These are phyloP conservation scores for Heliconius ethilla DNA, from an alignment of 2,888 invertebrate species.

Conservation along the genomic window DNA sequence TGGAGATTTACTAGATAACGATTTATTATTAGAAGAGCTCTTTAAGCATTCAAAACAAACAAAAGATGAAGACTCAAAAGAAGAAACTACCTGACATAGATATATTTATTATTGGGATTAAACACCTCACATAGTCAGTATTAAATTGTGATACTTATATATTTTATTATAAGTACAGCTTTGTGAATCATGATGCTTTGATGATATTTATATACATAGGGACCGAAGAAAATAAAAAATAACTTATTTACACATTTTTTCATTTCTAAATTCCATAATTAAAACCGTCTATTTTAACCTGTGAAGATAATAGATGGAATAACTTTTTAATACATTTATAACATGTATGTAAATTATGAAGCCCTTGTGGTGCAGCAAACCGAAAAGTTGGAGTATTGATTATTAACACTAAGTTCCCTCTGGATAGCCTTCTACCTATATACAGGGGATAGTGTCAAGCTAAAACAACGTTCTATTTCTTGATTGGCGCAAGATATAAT, in stretches of 20 bases:
- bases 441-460: too few species aligned
- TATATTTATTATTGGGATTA: constrained; percentile 69
- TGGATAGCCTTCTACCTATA: too few species aligned
- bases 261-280: background rate
- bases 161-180: constrained; percentile 45
- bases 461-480: too few species aligned
- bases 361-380: too few species aligned
- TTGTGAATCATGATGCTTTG: constrained; percentile 34
- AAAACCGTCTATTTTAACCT: too few species aligned
- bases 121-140: constrained; percentile 65
- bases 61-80: constrained; percentile 58
- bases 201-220: constrained; percentile 32
- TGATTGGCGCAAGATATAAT: too few species aligned
- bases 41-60: constrained; percentile 66
- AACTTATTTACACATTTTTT: constrained; percentile 3
- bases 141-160: constrained; percentile 62
- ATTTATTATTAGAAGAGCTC: constrained; percentile 70
- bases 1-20: constrained; percentile 70
- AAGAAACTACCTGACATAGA: constrained; percentile 69
- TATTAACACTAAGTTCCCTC: too few species aligned
- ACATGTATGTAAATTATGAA: too few species aligned
- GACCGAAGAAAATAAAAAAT: constrained; percentile 5
- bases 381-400: too few species aligned
- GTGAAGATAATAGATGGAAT: background rate
- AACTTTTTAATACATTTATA: too few species aligned